phyloP scores from a whole-genome alignment of 2,888 invertebrate species.

The Venusia cambrica region DNA sequence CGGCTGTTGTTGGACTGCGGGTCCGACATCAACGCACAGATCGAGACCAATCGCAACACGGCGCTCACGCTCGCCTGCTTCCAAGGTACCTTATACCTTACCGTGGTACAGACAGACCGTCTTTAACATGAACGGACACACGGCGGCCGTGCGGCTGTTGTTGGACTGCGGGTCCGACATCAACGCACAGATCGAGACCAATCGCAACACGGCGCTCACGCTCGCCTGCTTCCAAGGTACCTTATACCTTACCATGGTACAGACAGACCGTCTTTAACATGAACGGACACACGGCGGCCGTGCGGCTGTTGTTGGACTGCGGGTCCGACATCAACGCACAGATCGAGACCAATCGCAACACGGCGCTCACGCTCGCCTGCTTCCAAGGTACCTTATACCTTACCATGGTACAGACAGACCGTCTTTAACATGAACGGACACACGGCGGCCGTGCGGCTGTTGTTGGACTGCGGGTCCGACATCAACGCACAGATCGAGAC shows the following conservation, averaged over 20 bases:
- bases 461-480: conserved; percentile 98
- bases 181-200: conserved; percentile 99
- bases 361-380: conserved; percentile 98
- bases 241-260: neutral
- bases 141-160: conserved; percentile 94
- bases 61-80: conserved; percentile 99
- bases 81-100: conserved; percentile 84
- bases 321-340: conserved; percentile 99
- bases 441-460: conserved; percentile 93
- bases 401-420: too few species aligned
- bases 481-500: conserved; percentile 99
- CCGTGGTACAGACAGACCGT: too few species aligned
- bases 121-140: conserved; percentile 97
- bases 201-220: conserved; percentile 98
- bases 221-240: conserved; percentile 98
- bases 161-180: conserved; percentile 99
- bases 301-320: conserved; percentile 96
- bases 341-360: conserved; percentile 99
- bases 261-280: too few species aligned
- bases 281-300: conserved; percentile 96
- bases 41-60: conserved; percentile 99
- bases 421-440: conserved; percentile 99
- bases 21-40: conserved; percentile 99
- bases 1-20: conserved; percentile 97
- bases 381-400: conserved; percentile 88